phyloP scores from a whole-genome alignment of 64 coral and sea anemone genomes.

The Montipora foliosa region DNA sequence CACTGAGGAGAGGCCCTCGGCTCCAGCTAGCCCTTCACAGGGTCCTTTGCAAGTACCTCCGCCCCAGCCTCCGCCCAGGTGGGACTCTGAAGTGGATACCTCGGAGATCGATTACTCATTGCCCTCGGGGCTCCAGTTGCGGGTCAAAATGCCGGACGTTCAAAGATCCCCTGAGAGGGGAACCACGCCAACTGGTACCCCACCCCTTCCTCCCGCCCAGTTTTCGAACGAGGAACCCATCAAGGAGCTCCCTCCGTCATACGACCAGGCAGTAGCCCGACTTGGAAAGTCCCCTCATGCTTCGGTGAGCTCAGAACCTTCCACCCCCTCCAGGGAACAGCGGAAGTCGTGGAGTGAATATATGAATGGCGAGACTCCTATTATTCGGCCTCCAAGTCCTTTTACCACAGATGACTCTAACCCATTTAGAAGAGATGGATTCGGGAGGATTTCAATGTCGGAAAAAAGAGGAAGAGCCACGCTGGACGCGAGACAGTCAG shows the following conservation, averaged over 20 bases:
- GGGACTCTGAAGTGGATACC: slow-evolving; percentile 52
- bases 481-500: slow-evolving; percentile 82
- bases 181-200: neutral
- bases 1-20: slow-evolving; percentile 38
- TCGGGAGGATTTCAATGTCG: slow-evolving; percentile 99
- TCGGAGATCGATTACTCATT: slow-evolving; percentile 17
- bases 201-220: slow-evolving; percentile 20
- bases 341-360: slow-evolving; percentile 27
- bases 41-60: neutral
- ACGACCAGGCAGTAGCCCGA: slow-evolving; percentile 31
- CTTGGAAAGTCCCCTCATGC: neutral
- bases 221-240: slow-evolving; percentile 39
- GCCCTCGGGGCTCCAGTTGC: neutral
- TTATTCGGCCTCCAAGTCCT: slow-evolving; percentile 28
- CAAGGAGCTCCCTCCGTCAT: slow-evolving; percentile 18
- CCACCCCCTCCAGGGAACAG: slow-evolving; percentile 8
- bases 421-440: slow-evolving; percentile 87
- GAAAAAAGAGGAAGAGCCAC: slow-evolving; percentile 87
- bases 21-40: slow-evolving; percentile 27
- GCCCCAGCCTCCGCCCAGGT: slow-evolving; percentile 62
- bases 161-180: neutral
- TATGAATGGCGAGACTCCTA: neutral
- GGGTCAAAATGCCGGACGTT: slow-evolving; percentile 28
- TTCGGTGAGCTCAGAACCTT: neutral
- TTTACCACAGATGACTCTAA: slow-evolving; percentile 44